Percentiles rank a stretch among this genome's conserved stretches.
phyloP scores from a whole-genome alignment of 53 echinoderm and acorn worm genomes.

The Zoroaster sp. region DNA sequence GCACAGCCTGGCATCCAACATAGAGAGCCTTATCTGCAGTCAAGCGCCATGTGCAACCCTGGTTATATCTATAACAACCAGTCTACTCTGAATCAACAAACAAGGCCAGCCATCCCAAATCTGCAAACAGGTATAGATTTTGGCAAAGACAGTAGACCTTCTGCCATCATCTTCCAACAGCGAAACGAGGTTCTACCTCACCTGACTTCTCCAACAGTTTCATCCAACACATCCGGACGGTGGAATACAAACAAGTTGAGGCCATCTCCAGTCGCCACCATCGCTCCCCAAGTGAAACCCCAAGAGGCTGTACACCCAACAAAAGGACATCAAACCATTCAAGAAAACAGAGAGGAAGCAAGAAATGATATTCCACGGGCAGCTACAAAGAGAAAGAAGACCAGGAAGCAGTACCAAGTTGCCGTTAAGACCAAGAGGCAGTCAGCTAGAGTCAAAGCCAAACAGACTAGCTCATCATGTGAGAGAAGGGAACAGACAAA shows the following conservation, averaged over 20 bases:
- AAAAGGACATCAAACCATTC: neutral
- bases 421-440: conserved; percentile 32
- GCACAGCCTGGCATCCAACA: neutral
- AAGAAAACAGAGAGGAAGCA: neutral
- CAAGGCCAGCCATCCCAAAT: neutral
- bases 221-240: neutral
- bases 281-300: conserved; percentile 77
- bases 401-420: neutral
- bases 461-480: neutral
- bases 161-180: neutral
- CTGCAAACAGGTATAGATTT: neutral
- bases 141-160: neutral
- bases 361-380: neutral
- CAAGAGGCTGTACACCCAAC: neutral
- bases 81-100: neutral
- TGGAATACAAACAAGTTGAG: conserved; percentile 60
- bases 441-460: conserved; percentile 39
- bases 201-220: neutral
- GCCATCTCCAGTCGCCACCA: conserved; percentile 89
- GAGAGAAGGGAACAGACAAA: neutral
- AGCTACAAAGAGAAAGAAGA: conserved; percentile 9
- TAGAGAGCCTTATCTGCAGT: neutral
- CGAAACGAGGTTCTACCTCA: neutral
- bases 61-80: neutral
- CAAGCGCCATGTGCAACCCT: neutral